These are phyloP conservation scores for Pterostichus niger DNA, from an alignment of 2,888 invertebrate genomes.

Conservation along the genomic window DNA sequence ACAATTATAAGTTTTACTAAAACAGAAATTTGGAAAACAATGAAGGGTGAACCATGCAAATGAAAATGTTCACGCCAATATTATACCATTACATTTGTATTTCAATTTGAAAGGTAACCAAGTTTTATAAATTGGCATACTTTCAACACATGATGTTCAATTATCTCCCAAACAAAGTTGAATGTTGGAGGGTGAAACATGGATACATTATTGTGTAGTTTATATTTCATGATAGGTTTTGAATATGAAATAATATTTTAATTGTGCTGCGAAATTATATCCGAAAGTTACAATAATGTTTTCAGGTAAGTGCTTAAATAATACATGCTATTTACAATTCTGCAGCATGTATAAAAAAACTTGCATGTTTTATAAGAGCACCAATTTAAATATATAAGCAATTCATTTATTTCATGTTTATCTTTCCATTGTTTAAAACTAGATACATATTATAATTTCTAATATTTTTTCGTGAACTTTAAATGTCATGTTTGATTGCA, in stretches of 20 bases:
- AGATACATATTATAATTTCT: too few species aligned
- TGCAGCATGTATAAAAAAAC: too few species aligned
- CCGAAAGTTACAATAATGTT: too few species aligned
- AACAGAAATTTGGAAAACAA: conserved; percentile 30
- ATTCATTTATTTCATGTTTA: too few species aligned
- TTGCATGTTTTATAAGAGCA: too few species aligned
- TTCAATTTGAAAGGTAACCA: conserved; percentile 48
- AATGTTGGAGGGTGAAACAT: conserved; percentile 5
- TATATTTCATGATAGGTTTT: background rate
- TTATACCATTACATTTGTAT: conserved; percentile 49
- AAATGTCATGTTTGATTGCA: too few species aligned
- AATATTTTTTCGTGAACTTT: too few species aligned
- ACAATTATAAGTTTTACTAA: conserved; percentile 37
- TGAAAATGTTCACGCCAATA: conserved; percentile 50
- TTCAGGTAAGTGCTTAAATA: too few species aligned
- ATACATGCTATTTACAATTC: too few species aligned
- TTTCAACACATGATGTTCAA: conserved; percentile 48
- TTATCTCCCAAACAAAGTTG: conserved; percentile 45
- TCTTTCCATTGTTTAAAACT: too few species aligned
- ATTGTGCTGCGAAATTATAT: background rate
- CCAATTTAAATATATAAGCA: too few species aligned
- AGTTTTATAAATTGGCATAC: conserved; percentile 48
- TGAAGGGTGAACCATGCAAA: conserved; percentile 40
- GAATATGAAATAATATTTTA: background rate
- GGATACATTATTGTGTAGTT: conserved; percentile 3